Percentiles rank a stretch among this genome's conserved stretches.
These are phyloP conservation scores for Mimachlamys varia DNA, from an alignment of 2,888 invertebrate genomes.

Conservation along the genomic window DNA sequence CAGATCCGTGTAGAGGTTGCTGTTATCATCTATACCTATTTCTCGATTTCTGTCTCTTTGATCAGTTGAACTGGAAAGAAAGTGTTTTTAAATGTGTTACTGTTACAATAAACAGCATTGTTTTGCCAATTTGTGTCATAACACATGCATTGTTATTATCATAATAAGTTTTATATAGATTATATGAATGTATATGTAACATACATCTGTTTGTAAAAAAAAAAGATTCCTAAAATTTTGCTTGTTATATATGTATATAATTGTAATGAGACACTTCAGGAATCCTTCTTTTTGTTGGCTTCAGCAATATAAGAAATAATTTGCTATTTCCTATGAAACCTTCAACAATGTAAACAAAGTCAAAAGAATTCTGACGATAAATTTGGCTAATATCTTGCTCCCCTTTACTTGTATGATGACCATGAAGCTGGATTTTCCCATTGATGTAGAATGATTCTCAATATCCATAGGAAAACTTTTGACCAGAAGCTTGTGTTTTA, in stretches of 20 bases:
- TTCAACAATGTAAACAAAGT: neutral
- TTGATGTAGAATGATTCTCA: neutral
- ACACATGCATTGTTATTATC: conserved; percentile 22
- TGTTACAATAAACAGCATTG: neutral
- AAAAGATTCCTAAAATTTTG: neutral
- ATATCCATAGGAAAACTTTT: neutral
- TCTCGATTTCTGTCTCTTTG: conserved; percentile 21
- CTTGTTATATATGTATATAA: conserved; percentile 12
- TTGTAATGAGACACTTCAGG: neutral
- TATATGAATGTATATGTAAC: conserved; percentile 4
- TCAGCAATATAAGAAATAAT: neutral
- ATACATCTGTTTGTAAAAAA: conserved; percentile 13
- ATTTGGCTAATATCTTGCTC: no score
- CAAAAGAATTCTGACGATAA: neutral
- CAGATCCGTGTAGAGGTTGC: neutral
- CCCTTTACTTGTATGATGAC: no score
- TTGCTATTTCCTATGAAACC: neutral
- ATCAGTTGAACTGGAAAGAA: neutral
- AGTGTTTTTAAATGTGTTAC: conserved; percentile 23
- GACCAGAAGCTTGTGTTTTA: neutral
- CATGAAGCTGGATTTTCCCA: neutral
- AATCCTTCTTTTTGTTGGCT: neutral
- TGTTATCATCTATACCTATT: neutral
- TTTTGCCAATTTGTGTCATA: conserved; percentile 15
- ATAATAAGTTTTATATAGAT: conserved; percentile 25